These are phyloP conservation scores for Pseudomyrmex cubaensis DNA, from an alignment of 1,140 invertebrate species.

Conservation along the genomic window DNA sequence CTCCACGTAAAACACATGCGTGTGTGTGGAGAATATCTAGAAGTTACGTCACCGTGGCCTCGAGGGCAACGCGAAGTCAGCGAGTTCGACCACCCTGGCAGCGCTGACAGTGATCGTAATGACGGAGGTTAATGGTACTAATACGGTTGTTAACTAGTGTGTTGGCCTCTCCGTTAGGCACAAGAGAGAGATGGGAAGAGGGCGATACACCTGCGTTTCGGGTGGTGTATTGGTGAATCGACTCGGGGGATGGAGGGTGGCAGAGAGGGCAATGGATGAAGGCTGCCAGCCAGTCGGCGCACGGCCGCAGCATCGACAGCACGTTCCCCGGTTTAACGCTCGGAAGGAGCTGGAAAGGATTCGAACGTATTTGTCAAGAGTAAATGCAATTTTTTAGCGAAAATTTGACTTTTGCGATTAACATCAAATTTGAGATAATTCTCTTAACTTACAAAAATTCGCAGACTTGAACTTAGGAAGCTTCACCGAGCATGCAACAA, in stretches of 20 bases:
- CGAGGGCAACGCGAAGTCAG: conserved; percentile 50
- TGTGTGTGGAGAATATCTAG: conserved; percentile 11
- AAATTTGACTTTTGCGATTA: too few species aligned
- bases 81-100: conserved; percentile 64
- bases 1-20: not conserved
- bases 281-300: conserved; percentile 79
- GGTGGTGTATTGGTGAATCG: conserved; percentile 7
- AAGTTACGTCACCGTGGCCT: conserved; percentile 44
- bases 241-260: conserved; percentile 51
- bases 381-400: not conserved
- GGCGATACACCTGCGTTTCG: not conserved
- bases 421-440: too few species aligned
- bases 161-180: conserved; percentile 48
- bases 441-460: too few species aligned
- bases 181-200: not conserved
- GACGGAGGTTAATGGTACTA: conserved; percentile 50
- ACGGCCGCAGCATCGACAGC: conserved; percentile 72
- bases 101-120: conserved; percentile 45
- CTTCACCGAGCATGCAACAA: too few species aligned
- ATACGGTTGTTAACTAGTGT: conserved; percentile 17
- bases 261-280: conserved; percentile 75
- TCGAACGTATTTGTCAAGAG: not conserved
- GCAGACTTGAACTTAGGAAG: too few species aligned
- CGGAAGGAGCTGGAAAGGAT: not conserved
- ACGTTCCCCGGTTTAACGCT: not conserved